Evolutionary conservation across 2,888 invertebrate genomes (phyloP).

Genomic region (Bugula neritina): DNA sequence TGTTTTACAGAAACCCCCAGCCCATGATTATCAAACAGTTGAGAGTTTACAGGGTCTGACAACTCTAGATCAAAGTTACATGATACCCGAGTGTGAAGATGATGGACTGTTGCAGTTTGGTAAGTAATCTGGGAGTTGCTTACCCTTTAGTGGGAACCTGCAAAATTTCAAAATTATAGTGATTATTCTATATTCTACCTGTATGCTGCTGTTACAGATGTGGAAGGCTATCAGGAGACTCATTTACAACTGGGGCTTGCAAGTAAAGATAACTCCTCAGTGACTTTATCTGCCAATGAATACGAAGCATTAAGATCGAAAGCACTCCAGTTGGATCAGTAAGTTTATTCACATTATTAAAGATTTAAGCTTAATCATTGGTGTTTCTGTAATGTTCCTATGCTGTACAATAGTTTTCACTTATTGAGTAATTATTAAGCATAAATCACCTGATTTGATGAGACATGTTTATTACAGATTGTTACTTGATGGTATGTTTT

Average conservation of each 20-base stretch:
- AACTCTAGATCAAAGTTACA: not conserved
- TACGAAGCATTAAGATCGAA: not conserved
- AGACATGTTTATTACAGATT: too few species aligned
- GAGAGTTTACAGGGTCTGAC: not conserved
- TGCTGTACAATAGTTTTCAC: too few species aligned
- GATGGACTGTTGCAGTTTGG: conserved; percentile 23
- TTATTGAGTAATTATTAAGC: too few species aligned
- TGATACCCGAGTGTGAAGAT: not conserved
- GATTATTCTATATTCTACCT: too few species aligned
- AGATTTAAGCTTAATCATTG: too few species aligned
- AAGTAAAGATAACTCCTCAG: not conserved
- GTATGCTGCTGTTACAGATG: too few species aligned
- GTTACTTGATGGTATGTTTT: too few species aligned
- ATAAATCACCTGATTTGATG: too few species aligned
- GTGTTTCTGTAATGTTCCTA: too few species aligned
- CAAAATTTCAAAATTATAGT: too few species aligned
- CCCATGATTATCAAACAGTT: not conserved
- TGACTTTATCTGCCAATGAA: not conserved
- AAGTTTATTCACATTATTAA: not conserved
- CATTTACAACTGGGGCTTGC: not conserved
- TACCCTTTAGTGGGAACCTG: too few species aligned
- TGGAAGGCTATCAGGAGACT: not conserved
- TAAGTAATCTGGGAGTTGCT: too few species aligned
- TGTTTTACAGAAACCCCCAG: not conserved
- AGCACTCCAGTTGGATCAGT: not conserved